phyloP scores from a whole-genome alignment of 2,888 invertebrate genomes.

The Electrophaes corylata region DNA sequence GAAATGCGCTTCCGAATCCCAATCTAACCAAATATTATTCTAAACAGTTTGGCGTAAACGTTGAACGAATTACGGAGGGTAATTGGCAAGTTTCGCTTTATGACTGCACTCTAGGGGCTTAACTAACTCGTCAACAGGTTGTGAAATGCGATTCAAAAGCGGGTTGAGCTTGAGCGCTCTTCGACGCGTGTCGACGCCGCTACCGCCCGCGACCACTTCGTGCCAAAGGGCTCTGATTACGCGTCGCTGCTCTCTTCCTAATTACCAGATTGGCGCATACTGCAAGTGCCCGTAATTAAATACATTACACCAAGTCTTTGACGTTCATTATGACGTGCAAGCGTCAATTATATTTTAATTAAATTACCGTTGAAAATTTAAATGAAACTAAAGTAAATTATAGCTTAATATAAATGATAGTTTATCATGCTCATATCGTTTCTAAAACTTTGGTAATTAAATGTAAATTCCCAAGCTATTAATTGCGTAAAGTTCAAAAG shows the following conservation, averaged over 20 bases:
- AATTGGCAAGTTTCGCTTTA: conserved; percentile 56
- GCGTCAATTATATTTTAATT: conserved; percentile 24
- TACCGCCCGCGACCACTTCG: conserved; percentile 23
- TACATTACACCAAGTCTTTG: conserved; percentile 68
- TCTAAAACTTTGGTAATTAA: not conserved
- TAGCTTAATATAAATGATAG: not conserved
- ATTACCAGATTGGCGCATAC: conserved; percentile 79
- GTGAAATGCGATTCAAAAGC: conserved; percentile 76
- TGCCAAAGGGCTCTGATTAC: conserved; percentile 78
- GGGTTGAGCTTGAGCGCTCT: conserved; percentile 65
- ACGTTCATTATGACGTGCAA: conserved; percentile 23
- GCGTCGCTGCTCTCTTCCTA: conserved; percentile 71
- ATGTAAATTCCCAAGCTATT: not conserved
- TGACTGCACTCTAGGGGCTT: conserved; percentile 65
- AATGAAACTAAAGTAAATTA: not conserved
- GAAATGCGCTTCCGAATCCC: conserved; percentile 33
- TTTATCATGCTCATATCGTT: not conserved
- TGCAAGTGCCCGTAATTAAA: conserved; percentile 78
- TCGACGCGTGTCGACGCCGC: conserved; percentile 62
- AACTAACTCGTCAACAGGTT: conserved; percentile 80
- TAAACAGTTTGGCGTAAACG: conserved; percentile 35
- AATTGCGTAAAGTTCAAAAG: not conserved
- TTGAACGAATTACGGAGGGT: conserved; percentile 27
- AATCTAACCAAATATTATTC: conserved; percentile 39
- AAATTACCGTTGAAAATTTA: not conserved